Evolutionary conservation across 2,888 invertebrate genomes (phyloP).

Genomic region (Plusia festucae): DNA sequence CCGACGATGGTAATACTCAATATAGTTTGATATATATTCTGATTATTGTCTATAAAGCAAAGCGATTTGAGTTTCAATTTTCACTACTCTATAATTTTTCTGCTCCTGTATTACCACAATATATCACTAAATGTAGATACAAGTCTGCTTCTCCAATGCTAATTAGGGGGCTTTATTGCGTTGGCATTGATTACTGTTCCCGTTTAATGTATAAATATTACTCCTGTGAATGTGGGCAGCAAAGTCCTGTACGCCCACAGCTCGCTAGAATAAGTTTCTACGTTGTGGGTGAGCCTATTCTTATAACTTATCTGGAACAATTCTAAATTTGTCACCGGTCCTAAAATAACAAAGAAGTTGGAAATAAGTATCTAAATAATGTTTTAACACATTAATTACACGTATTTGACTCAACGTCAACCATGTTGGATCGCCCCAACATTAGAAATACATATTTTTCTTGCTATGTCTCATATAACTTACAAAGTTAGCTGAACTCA

Average conservation of each 20-base stretch:
- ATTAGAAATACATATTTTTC: neutral
- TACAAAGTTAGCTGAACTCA: neutral
- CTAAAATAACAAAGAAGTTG: neutral
- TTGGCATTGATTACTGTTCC: neutral
- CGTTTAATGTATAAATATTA: neutral
- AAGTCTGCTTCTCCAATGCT: neutral
- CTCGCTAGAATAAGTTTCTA: neutral
- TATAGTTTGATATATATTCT: too few species aligned
- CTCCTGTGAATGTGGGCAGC: neutral
- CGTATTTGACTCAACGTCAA: neutral
- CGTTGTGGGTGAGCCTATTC: neutral
- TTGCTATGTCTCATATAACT: neutral
- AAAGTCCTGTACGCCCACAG: neutral
- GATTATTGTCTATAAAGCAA: too few species aligned
- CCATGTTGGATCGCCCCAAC: neutral
- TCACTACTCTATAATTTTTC: too few species aligned
- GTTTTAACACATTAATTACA: neutral
- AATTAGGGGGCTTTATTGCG: neutral
- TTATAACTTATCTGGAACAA: neutral
- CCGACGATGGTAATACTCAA: too few species aligned
- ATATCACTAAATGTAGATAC: constrained; percentile 3
- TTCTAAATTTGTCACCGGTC: neutral
- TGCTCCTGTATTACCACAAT: too few species aligned
- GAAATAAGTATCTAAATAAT: neutral
- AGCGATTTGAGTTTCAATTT: too few species aligned